These are phyloP conservation scores for Sinhomidia bicolor DNA, from an alignment of 2,888 invertebrate genomes.

Conservation along the genomic window DNA sequence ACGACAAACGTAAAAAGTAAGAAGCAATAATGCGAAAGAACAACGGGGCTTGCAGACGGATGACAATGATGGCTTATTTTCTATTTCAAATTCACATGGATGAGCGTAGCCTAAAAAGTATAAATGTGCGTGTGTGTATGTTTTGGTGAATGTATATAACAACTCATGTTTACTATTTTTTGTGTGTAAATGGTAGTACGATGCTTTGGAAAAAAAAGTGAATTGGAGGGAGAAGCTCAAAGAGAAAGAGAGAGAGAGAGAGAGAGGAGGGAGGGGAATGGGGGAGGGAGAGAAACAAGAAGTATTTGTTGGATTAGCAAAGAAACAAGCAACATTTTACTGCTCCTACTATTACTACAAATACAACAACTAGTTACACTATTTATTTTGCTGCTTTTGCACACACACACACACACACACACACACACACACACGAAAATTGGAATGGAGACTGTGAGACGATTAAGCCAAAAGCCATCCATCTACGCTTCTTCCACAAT, in stretches of 20 bases:
- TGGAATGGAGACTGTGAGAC: slow-evolving; percentile 9
- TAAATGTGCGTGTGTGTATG: too few species aligned
- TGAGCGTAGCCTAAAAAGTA: too few species aligned
- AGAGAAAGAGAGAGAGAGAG: neutral
- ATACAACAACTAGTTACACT: neutral
- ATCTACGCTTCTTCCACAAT: slow-evolving; percentile 1
- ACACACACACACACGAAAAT: neutral
- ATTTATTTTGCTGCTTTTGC: neutral
- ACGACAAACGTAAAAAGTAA: slow-evolving; percentile 10
- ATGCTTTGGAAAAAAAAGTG: too few species aligned
- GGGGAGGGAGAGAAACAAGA: neutral
- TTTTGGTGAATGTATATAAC: neutral
- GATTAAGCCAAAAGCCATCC: slow-evolving; percentile 45
- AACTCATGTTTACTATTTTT: too few species aligned
- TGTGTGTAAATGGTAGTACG: too few species aligned
- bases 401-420: too few species aligned
- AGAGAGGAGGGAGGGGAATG: neutral
- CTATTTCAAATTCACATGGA: too few species aligned
- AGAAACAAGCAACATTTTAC: slow-evolving; percentile 29
- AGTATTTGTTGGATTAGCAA: slow-evolving; percentile 38
- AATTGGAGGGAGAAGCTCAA: too few species aligned
- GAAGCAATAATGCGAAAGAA: slow-evolving; percentile 29
- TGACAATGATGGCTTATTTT: slow-evolving; percentile 26
- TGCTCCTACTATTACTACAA: neutral
- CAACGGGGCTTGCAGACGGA: neutral